Conservation (phyloP, 2,888 invertebrate species). For the Drymonia ruficornis region DNA sequence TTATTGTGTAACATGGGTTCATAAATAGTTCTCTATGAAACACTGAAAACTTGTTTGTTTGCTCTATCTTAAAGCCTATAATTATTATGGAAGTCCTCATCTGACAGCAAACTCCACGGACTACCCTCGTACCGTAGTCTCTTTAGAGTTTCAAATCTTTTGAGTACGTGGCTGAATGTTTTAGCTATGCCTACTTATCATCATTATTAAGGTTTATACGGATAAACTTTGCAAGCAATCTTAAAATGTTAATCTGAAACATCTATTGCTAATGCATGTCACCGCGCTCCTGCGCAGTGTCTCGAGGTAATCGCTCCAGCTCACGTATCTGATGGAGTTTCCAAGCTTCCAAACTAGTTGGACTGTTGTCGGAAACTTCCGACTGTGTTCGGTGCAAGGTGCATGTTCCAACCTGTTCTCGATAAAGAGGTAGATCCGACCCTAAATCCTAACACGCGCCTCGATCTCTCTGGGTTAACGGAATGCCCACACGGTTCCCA, state of each 20-base stretch:
- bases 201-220: too few species aligned
- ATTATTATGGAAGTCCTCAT: too few species aligned
- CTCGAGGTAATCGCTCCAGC: conserved; percentile 71
- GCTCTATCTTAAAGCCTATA: not conserved
- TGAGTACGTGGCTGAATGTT: too few species aligned
- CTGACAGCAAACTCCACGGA: too few species aligned
- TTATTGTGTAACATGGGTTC: too few species aligned
- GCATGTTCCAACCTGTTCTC: conserved; percentile 70
- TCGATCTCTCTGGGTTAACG: conserved; percentile 44
- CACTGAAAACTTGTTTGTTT: not conserved
- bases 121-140: too few species aligned
- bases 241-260: conserved; percentile 11
- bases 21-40: too few species aligned
- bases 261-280: conserved; percentile 49
- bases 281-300: conserved; percentile 34
- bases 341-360: conserved; percentile 81
- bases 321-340: conserved; percentile 83
- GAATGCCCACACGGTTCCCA: conserved; percentile 57
- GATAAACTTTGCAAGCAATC: too few species aligned
- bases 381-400: conserved; percentile 67
- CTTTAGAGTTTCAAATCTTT: too few species aligned
- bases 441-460: conserved; percentile 73
- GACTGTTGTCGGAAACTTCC: conserved; percentile 76
- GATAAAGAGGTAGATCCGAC: conserved; percentile 72
- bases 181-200: too few species aligned